phyloP scores from a whole-genome alignment of 64 coral and sea anemone species.

The Montipora efflorescens region DNA sequence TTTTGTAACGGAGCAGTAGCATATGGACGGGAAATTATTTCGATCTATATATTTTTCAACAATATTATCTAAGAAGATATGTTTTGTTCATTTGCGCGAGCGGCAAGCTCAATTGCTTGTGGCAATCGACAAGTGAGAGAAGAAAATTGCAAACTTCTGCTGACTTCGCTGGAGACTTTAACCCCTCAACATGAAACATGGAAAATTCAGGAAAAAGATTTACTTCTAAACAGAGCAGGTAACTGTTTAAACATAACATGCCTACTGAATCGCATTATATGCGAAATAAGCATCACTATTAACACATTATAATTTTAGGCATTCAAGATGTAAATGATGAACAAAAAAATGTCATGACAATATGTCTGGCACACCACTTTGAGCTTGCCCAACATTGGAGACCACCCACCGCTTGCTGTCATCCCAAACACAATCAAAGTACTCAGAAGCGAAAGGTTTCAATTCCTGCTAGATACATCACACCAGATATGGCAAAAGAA shows the following conservation, averaged over 20 bases:
- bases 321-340: too few relatives aligned
- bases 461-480: conserved; percentile 21
- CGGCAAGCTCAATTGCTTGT: conserved; percentile 30
- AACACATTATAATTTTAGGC: too few relatives aligned
- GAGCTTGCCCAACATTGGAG: background rate
- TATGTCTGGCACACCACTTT: conserved; percentile 1
- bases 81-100: conserved; percentile 28
- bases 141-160: too few relatives aligned
- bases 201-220: background rate
- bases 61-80: too few relatives aligned
- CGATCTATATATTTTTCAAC: conserved; percentile 40
- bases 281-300: too few relatives aligned
- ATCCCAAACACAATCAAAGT: conserved; percentile 4
- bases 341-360: background rate
- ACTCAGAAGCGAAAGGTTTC: conserved; percentile 16
- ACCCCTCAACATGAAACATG: too few relatives aligned
- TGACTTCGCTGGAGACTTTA: too few relatives aligned
- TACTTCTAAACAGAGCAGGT: conserved; percentile 26
- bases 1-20: conserved; percentile 6
- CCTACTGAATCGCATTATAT: background rate
- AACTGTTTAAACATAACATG: conserved; percentile 12
- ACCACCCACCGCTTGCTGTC: conserved; percentile 9
- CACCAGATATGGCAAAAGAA: conserved; percentile 15
- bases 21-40: conserved; percentile 19
- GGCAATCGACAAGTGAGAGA: background rate